phyloP scores from a whole-genome alignment of 2,797 vertebrate species.

The Falco cherrug region DNA sequence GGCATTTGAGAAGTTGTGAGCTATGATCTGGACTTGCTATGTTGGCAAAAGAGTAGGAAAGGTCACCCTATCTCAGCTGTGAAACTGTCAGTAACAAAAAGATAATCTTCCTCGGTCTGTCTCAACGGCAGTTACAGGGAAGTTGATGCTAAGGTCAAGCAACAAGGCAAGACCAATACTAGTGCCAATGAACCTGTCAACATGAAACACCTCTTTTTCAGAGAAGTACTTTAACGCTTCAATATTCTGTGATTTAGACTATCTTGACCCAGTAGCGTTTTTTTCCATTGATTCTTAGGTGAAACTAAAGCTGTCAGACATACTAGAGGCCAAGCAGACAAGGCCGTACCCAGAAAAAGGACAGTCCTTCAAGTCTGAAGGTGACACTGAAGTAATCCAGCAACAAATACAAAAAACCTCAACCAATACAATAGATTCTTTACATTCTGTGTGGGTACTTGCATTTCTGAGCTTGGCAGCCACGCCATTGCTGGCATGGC shows the following conservation, averaged over 20 bases:
- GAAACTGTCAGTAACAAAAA: slow-evolving; percentile 35
- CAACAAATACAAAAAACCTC: not conserved
- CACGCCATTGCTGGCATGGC: not conserved
- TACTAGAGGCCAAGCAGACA: not conserved
- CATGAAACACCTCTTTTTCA: slow-evolving; percentile 38
- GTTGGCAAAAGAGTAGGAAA: not conserved
- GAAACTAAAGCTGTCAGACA: not conserved
- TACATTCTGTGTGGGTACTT: not conserved
- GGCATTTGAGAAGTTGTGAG: slow-evolving; percentile 34
- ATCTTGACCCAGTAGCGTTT: not conserved
- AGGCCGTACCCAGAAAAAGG: not conserved
- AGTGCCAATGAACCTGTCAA: slow-evolving; percentile 39
- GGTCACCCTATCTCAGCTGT: slow-evolving; percentile 21
- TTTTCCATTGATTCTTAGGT: not conserved
- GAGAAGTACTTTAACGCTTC: not conserved
- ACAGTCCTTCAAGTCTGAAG: not conserved
- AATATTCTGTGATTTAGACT: not conserved
- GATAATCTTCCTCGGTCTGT: slow-evolving; percentile 34
- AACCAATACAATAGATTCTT: not conserved
- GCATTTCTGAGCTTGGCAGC: slow-evolving; percentile 17
- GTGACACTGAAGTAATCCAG: not conserved
- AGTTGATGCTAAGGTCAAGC: slow-evolving; percentile 19
- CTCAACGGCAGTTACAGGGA: slow-evolving; percentile 17
- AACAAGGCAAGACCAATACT: slow-evolving; percentile 5
- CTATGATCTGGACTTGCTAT: not conserved